A percentile compares a stretch with the other conserved stretches of the same genome.
These are phyloP conservation scores for Mythimna loreyi DNA, from an alignment of 2,888 invertebrate species.

Conservation along the genomic window DNA sequence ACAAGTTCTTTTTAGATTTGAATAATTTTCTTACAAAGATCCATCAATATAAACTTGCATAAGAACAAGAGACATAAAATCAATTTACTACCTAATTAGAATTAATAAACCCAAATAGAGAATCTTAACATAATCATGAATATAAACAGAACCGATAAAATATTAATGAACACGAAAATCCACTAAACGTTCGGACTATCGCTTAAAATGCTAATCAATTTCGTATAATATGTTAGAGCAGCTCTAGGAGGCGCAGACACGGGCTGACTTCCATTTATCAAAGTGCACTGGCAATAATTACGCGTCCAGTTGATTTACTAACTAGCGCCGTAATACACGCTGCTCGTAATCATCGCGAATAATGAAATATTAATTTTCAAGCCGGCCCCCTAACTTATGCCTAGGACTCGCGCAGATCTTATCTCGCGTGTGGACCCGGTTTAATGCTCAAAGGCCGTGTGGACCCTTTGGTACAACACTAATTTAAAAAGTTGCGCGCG, in stretches of 20 bases:
- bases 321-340: constrained; percentile 62
- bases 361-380: constrained; percentile 64
- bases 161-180: constrained; percentile 43
- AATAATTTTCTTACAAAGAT: not conserved
- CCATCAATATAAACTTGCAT: not conserved
- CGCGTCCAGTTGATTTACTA: constrained; percentile 71
- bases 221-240: constrained; percentile 21
- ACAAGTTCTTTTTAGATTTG: not conserved
- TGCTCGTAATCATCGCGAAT: constrained; percentile 63
- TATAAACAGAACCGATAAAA: constrained; percentile 15
- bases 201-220: constrained; percentile 54
- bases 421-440: constrained; percentile 56
- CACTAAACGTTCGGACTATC: constrained; percentile 28
- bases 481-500: constrained; percentile 58
- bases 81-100: constrained; percentile 20
- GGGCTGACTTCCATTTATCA: constrained; percentile 55
- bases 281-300: constrained; percentile 61
- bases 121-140: constrained; percentile 9
- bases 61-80: not conserved
- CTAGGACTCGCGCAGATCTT: constrained; percentile 54
- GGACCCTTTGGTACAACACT: constrained; percentile 54
- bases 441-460: constrained; percentile 35
- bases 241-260: constrained; percentile 41
- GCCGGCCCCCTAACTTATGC: constrained; percentile 50
- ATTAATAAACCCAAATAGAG: constrained; percentile 7